Evolutionary conservation across 2,113 vertebrate species (phyloP).

Genomic region (Odocoileus virginianus): DNA sequence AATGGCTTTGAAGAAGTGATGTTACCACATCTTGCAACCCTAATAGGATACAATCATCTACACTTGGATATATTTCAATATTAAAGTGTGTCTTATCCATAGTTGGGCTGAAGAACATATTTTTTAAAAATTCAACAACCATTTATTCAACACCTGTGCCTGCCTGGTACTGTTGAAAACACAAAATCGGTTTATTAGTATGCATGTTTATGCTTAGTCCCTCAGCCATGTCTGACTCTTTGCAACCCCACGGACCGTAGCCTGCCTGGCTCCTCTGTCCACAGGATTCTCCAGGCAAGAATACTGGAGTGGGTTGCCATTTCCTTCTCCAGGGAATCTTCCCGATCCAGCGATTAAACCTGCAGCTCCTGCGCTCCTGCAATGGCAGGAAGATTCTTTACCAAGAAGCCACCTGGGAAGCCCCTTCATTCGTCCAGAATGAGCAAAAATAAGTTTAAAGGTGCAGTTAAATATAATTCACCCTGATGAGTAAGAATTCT

Average conservation of each 20-base stretch:
- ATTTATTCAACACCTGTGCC: background rate
- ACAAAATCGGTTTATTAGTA: background rate
- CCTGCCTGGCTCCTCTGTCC: background rate
- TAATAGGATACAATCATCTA: background rate
- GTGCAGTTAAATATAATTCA: background rate
- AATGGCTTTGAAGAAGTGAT: background rate
- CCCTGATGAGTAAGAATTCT: background rate
- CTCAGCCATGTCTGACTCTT: background rate
- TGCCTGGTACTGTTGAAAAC: background rate
- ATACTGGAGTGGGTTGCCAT: background rate
- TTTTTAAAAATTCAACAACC: background rate
- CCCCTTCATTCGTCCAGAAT: background rate
- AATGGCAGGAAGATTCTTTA: background rate
- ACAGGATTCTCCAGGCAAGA: background rate
- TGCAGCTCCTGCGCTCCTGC: fast-evolving
- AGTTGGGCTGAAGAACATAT: background rate
- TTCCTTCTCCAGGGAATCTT: background rate
- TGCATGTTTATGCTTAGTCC: background rate
- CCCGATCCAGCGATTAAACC: background rate
- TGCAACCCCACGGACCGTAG: background rate
- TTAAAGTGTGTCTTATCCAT: background rate
- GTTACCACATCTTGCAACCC: background rate
- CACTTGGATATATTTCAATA: background rate
- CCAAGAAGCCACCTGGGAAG: background rate
- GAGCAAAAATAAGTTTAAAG: background rate